Conservation (phyloP, 2,888 invertebrate species). For the Trichopria drosophilae region DNA sequence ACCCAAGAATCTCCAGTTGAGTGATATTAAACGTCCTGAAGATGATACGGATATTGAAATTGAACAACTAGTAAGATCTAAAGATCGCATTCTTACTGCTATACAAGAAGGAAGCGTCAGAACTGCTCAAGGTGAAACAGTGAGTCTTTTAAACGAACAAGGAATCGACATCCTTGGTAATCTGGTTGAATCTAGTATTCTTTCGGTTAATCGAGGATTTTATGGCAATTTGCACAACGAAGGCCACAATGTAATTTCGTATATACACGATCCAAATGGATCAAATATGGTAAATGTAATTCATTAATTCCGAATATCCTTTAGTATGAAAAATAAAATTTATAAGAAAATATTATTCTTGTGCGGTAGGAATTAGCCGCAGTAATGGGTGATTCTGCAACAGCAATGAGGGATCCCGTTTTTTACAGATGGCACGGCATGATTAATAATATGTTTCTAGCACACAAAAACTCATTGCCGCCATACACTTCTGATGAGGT, state of each 20-base stretch:
- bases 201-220: slow-evolving; percentile 70
- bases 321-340: not conserved
- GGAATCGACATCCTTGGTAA: slow-evolving; percentile 82
- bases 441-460: slow-evolving; percentile 76
- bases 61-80: slow-evolving; percentile 67
- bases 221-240: slow-evolving; percentile 83
- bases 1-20: slow-evolving; percentile 62
- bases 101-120: slow-evolving; percentile 60
- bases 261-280: slow-evolving; percentile 79
- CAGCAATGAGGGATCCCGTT: slow-evolving; percentile 83
- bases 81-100: slow-evolving; percentile 71
- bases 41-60: slow-evolving; percentile 53
- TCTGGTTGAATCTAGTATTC: slow-evolving; percentile 70
- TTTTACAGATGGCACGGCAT: slow-evolving; percentile 86
- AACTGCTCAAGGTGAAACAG: not conserved
- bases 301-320: not conserved
- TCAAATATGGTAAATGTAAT: slow-evolving; percentile 65
- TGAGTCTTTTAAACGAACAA: slow-evolving; percentile 63
- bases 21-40: slow-evolving; percentile 68
- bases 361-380: slow-evolving; percentile 80
- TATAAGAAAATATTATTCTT: no score
- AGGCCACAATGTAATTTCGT: slow-evolving; percentile 78
- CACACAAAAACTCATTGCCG: slow-evolving; percentile 71
- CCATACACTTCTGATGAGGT: slow-evolving; percentile 68
- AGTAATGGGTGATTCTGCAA: slow-evolving; percentile 81